Conservation (phyloP, 1,140 invertebrate genomes). For the Zaprionus camerounensis region DNA sequence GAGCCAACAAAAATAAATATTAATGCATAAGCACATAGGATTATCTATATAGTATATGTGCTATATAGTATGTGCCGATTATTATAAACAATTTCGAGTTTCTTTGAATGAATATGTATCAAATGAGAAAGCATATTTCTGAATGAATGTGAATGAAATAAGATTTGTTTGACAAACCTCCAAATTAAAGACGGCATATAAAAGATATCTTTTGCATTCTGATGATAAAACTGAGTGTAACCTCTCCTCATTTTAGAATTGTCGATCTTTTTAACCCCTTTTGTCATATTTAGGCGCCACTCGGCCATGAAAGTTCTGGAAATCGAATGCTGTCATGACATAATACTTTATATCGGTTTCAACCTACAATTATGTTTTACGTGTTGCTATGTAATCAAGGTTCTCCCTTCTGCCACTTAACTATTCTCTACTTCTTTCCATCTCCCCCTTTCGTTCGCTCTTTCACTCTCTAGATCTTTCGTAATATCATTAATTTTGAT, state of each 20-base stretch:
- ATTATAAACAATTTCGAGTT: constrained; percentile 3
- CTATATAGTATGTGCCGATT: background rate
- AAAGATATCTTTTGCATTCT: background rate
- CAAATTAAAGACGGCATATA: background rate
- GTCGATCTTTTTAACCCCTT: background rate
- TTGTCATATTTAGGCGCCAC: background rate
- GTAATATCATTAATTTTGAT: constrained; percentile 34
- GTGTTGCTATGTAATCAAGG: constrained; percentile 7
- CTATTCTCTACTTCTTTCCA: background rate
- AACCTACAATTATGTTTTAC: background rate
- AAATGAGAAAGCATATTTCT: background rate
- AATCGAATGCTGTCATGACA: constrained; percentile 1
- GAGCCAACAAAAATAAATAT: constrained; percentile 40
- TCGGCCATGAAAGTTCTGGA: background rate
- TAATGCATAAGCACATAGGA: background rate
- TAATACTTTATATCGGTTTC: background rate
- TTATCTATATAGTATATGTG: background rate
- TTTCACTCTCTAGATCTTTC: background rate
- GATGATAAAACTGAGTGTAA: background rate
- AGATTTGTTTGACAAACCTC: background rate
- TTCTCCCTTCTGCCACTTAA: background rate
- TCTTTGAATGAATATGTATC: background rate
- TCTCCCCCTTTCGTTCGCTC: background rate
- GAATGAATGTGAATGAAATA: background rate
- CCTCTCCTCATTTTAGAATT: background rate